Conservation (phyloP, 2,113 vertebrate species). For the Raphicerus campestris region DNA sequence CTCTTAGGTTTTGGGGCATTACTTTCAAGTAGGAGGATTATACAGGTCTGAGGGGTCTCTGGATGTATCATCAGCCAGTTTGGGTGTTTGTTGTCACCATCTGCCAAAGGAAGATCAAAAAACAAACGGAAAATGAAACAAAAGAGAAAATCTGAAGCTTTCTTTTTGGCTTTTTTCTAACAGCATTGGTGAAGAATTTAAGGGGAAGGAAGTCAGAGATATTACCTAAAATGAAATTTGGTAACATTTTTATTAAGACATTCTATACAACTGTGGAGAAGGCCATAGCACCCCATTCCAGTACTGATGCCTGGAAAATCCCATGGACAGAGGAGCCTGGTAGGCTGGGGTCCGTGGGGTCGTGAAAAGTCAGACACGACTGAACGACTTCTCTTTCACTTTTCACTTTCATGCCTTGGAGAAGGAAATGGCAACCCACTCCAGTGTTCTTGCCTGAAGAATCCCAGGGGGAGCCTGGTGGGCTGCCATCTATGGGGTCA, state of each 20-base stretch:
- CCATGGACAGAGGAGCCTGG: too few relatives aligned
- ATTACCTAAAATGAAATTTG: neutral
- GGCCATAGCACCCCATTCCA: too few relatives aligned
- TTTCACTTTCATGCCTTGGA: neutral
- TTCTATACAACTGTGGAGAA: neutral
- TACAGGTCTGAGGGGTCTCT: neutral
- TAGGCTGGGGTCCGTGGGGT: too few relatives aligned
- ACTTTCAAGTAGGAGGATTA: neutral
- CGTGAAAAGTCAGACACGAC: too few relatives aligned
- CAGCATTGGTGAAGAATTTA: neutral
- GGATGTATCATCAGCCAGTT: neutral
- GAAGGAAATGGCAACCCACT: too few relatives aligned
- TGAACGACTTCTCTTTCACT: too few relatives aligned
- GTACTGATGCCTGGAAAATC: too few relatives aligned
- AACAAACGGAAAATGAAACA: neutral
- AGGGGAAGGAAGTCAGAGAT: neutral
- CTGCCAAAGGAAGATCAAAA: neutral
- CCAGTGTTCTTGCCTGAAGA: too few relatives aligned
- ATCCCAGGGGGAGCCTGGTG: too few relatives aligned
- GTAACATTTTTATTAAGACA: slow-evolving; percentile 10
- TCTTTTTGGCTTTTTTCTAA: neutral
- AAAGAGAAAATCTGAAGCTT: neutral
- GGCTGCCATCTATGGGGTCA: too few relatives aligned
- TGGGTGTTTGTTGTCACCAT: neutral
- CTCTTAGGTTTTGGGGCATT: neutral